Conservation (phyloP, 2,888 invertebrate species). For the Xestobium rufovillosum region DNA sequence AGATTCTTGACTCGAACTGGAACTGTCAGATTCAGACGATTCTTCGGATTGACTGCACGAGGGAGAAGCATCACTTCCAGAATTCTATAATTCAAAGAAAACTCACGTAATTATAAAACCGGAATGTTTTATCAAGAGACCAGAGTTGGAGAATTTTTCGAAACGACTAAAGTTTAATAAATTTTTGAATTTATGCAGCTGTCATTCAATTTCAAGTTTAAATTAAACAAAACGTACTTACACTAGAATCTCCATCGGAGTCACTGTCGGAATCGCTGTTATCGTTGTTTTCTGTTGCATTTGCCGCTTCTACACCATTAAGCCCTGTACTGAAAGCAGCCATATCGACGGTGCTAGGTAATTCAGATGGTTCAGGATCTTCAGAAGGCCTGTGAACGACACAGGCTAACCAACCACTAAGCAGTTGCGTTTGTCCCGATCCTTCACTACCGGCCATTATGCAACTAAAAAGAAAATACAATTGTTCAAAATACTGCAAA, state of each 20-base stretch:
- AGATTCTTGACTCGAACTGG: conserved; percentile 39
- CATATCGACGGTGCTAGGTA: conserved; percentile 61
- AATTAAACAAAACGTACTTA: too few species aligned
- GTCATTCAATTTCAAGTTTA: too few species aligned
- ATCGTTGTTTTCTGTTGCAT: conserved; percentile 27
- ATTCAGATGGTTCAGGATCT: conserved; percentile 55
- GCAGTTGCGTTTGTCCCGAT: conserved; percentile 39
- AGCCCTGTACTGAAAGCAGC: conserved; percentile 53
- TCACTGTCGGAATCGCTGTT: conserved; percentile 52
- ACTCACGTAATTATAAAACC: too few species aligned
- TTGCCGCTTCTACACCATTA: conserved; percentile 32
- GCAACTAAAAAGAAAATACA: neutral
- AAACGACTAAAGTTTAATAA: too few species aligned
- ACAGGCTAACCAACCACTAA: conserved; percentile 49
- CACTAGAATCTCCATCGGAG: conserved; percentile 48
- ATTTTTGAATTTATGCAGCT: too few species aligned
- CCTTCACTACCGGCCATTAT: conserved; percentile 42
- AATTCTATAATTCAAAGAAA: conserved; percentile 46
- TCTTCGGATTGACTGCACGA: conserved; percentile 42
- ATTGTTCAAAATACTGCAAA: conserved; percentile 1
- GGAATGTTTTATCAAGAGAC: too few species aligned
- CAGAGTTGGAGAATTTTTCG: too few species aligned
- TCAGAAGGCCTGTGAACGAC: conserved; percentile 52
- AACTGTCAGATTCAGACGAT: conserved; percentile 41
- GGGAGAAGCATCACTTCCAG: conserved; percentile 43